Conservation (phyloP, 2,797 vertebrate species). For the Cheracebus regulus region DNA sequence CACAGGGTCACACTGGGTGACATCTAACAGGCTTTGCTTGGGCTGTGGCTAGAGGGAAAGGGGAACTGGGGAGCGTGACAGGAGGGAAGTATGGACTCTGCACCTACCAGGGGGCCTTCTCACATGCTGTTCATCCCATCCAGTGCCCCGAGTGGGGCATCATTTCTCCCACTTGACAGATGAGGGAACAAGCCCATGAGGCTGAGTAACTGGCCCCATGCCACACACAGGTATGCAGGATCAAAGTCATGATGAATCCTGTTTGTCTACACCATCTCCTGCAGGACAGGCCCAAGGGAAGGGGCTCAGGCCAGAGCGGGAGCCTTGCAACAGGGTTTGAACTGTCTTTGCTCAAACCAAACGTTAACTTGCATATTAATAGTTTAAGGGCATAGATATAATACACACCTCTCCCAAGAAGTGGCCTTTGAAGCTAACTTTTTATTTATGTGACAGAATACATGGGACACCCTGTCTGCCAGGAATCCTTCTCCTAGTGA, state of each 20-base stretch:
- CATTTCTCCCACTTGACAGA: neutral
- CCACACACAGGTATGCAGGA: neutral
- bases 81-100: neutral
- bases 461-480: neutral
- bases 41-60: neutral
- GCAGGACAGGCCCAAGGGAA: neutral
- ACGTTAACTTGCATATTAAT: neutral
- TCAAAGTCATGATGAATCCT: neutral
- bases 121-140: fast-evolving
- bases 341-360: neutral
- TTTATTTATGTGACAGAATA: neutral
- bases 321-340: neutral
- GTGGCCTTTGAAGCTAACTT: neutral
- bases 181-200: fast-evolving
- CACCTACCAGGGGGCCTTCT: fast-evolving
- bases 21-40: neutral
- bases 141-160: neutral
- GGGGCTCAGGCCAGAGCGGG: neutral
- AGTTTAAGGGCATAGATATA: neutral
- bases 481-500: neutral
- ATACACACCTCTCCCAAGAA: neutral
- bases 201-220: neutral
- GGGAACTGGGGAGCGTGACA: neutral
- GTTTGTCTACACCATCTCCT: neutral
- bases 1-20: neutral